These are phyloP conservation scores for Labeo catla DNA, from an alignment of 2,113 vertebrate genomes.

Conservation along the genomic window DNA sequence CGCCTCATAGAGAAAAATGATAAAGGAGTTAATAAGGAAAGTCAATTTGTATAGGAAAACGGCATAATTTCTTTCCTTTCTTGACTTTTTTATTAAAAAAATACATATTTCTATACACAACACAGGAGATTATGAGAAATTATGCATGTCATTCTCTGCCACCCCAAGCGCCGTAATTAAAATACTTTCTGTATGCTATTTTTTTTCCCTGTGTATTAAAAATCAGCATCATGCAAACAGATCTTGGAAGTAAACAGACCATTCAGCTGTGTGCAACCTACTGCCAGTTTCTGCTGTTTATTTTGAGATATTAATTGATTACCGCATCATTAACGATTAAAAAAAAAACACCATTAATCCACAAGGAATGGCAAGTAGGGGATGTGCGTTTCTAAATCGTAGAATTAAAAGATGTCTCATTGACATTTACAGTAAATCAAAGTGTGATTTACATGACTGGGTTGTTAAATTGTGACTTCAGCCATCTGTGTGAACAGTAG, in stretches of 20 bases:
- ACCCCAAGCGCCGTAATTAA: slow-evolving; percentile 43
- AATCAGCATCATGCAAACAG: slow-evolving; percentile 17
- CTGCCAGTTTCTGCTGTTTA: slow-evolving; percentile 22
- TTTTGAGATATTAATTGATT: slow-evolving; percentile 39
- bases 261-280: not conserved
- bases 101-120: slow-evolving; percentile 22
- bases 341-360: not conserved
- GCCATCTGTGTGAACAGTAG: slow-evolving; percentile 40
- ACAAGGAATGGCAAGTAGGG: not conserved
- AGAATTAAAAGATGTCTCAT: not conserved
- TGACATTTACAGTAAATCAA: not conserved
- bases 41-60: slow-evolving; percentile 29
- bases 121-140: slow-evolving; percentile 45
- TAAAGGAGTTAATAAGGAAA: slow-evolving; percentile 39
- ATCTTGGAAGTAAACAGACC: slow-evolving; percentile 38
- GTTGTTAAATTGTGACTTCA: slow-evolving; percentile 20
- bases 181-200: slow-evolving; percentile 36
- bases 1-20: slow-evolving; percentile 24
- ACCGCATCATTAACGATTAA: slow-evolving; percentile 8
- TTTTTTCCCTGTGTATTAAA: slow-evolving; percentile 12
- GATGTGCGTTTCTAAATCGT: not conserved
- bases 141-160: slow-evolving; percentile 31
- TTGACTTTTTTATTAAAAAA: slow-evolving; percentile 39
- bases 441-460: not conserved
- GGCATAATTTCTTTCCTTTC: not conserved